phyloP scores from a whole-genome alignment of 2,797 vertebrate genomes.

The Naso thynnoides region DNA sequence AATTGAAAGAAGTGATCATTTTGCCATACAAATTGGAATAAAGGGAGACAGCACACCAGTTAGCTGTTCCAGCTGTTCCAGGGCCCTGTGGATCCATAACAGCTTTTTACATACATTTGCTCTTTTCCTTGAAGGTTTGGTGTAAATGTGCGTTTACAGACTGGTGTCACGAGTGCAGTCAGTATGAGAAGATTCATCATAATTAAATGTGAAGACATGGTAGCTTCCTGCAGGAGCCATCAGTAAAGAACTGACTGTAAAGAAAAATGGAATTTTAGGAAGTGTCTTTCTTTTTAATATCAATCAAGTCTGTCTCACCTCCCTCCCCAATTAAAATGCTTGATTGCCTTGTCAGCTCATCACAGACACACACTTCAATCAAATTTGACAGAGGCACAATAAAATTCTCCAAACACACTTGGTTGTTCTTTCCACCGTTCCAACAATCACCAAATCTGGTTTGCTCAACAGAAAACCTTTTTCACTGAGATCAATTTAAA shows the following conservation, averaged over 20 bases:
- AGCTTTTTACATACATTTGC: slow-evolving; percentile 45
- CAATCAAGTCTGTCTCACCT: not conserved
- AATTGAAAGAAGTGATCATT: slow-evolving; percentile 65
- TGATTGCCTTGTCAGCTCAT: too few species aligned
- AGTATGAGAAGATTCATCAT: slow-evolving; percentile 43
- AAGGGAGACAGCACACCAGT: slow-evolving; percentile 36
- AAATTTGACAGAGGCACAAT: too few species aligned
- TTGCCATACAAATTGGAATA: slow-evolving; percentile 53
- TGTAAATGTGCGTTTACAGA: slow-evolving; percentile 52
- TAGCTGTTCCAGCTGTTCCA: slow-evolving; percentile 56
- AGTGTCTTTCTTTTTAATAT: not conserved
- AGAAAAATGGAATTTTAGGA: not conserved
- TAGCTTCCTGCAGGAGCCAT: slow-evolving; percentile 33
- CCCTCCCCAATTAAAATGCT: too few species aligned
- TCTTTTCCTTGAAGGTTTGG: slow-evolving; percentile 43
- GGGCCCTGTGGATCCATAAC: slow-evolving; percentile 40
- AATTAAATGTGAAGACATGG: slow-evolving; percentile 42
- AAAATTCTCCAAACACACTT: not conserved
- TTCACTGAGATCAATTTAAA: not conserved
- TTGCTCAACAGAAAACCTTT: not conserved
- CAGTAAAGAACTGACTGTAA: slow-evolving; percentile 1
- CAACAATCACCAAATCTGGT: not conserved
- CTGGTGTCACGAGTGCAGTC: slow-evolving; percentile 44
- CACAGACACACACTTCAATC: too few species aligned
- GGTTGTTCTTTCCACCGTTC: not conserved